A percentile compares a stretch with the other conserved stretches of the same genome.
Evolutionary conservation across 2,888 invertebrate species (phyloP).

Genomic region (Ephialtes manifestator): DNA sequence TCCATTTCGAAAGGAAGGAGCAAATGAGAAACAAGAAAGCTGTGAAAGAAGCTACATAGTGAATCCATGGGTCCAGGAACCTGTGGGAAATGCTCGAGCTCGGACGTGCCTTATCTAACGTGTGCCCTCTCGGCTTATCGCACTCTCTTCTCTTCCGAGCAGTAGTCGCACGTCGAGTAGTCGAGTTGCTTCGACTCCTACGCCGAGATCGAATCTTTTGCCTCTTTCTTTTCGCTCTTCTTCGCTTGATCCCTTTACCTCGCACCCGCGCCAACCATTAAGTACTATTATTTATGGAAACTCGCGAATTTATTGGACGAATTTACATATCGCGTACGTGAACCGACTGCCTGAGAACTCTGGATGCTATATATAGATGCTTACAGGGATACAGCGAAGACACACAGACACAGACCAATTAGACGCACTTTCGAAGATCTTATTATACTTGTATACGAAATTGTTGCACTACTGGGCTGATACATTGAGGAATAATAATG

Average conservation of each 20-base stretch:
- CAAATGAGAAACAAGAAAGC: slow-evolving; percentile 18
- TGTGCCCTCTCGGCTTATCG: slow-evolving; percentile 65
- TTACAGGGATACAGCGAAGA: not conserved
- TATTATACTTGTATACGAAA: slow-evolving; percentile 19
- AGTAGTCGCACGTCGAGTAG: slow-evolving; percentile 48
- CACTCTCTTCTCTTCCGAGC: slow-evolving; percentile 62
- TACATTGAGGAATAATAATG: slow-evolving; percentile 3
- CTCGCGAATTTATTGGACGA: slow-evolving; percentile 61
- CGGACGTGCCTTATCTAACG: slow-evolving; percentile 71
- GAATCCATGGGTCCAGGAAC: slow-evolving; percentile 39
- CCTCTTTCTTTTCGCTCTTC: slow-evolving; percentile 6
- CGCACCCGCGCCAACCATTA: slow-evolving; percentile 54
- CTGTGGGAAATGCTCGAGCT: slow-evolving; percentile 71
- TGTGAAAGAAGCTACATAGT: slow-evolving; percentile 23
- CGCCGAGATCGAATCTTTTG: slow-evolving; percentile 54
- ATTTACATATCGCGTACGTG: slow-evolving; percentile 68
- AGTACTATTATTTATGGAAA: slow-evolving; percentile 69
- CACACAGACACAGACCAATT: slow-evolving; percentile 30
- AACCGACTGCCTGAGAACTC: slow-evolving; percentile 39
- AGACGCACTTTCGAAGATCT: slow-evolving; percentile 18
- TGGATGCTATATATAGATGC: not conserved
- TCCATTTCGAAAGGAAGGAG: not conserved
- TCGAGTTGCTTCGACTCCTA: slow-evolving; percentile 51
- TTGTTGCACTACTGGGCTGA: not conserved
- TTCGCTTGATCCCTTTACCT: slow-evolving; percentile 30